Percentiles rank a stretch among this genome's conserved stretches.
Conservation (phyloP, 35 echinoderm and acorn worm genomes). For the Holothuria glaberrima region DNA sequence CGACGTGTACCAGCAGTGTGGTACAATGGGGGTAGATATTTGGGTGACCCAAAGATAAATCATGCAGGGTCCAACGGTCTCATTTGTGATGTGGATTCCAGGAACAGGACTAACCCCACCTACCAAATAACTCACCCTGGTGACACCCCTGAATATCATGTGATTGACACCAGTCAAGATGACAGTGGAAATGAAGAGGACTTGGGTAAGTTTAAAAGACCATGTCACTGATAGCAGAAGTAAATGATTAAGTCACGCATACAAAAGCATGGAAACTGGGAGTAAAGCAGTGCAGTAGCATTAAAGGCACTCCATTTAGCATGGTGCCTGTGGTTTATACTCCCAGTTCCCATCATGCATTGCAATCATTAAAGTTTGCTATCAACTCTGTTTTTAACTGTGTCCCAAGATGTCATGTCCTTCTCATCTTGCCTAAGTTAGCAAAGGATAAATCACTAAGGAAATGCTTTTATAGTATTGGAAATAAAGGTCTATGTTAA, state of each 20-base stretch:
- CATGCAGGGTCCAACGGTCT: conserved; percentile 18
- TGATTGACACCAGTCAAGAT: conserved; percentile 87
- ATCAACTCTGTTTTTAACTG: too few relatives aligned
- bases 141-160: conserved; percentile 93
- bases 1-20: conserved; percentile 69
- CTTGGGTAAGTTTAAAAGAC: conserved; percentile 47
- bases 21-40: conserved; percentile 61
- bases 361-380: too few relatives aligned
- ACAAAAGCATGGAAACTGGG: too few relatives aligned
- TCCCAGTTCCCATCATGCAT: too few relatives aligned
- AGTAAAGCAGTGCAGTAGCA: too few relatives aligned
- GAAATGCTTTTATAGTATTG: too few relatives aligned
- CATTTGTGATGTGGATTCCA: conserved; percentile 42
- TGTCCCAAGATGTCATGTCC: neutral
- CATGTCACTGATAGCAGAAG: neutral
- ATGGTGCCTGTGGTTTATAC: too few relatives aligned
- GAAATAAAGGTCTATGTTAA: too few relatives aligned
- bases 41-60: conserved; percentile 37
- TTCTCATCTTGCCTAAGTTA: too few relatives aligned
- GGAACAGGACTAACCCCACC: conserved; percentile 84
- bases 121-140: conserved; percentile 93
- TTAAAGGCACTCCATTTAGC: too few relatives aligned
- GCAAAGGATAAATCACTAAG: too few relatives aligned
- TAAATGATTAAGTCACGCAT: too few relatives aligned
- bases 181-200: conserved; percentile 86